phyloP scores from a whole-genome alignment of 2,113 vertebrate genomes.

The Natator depressus region DNA sequence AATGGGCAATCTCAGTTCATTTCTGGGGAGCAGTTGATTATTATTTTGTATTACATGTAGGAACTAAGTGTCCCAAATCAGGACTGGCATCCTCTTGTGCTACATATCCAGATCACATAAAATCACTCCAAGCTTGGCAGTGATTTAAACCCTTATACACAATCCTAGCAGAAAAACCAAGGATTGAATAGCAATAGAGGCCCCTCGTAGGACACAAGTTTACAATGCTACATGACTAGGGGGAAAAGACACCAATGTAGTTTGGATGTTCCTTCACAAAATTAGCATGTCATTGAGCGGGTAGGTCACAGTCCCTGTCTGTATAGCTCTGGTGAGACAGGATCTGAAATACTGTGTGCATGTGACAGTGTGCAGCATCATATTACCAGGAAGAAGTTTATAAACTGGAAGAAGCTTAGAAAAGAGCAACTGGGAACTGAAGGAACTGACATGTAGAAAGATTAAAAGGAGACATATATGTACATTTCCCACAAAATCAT shows the following conservation, averaged over 20 bases:
- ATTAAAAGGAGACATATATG: neutral
- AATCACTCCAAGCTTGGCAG: too few species aligned
- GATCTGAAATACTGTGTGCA: neutral
- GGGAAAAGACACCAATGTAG: accelerated
- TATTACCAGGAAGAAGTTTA: neutral
- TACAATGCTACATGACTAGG: accelerated
- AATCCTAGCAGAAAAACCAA: neutral
- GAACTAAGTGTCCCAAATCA: neutral
- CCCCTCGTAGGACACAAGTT: neutral
- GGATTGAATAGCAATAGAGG: accelerated
- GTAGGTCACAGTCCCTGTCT: accelerated
- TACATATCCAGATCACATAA: too few species aligned
- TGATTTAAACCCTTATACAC: neutral
- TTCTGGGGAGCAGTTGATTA: neutral
- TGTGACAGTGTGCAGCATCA: neutral
- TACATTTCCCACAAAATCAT: neutral
- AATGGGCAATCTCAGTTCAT: neutral
- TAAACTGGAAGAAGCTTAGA: neutral
- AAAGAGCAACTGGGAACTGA: neutral
- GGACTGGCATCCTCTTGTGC: too few species aligned
- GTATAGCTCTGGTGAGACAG: neutral
- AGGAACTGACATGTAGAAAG: neutral
- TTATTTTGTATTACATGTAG: neutral
- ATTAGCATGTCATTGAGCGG: accelerated
- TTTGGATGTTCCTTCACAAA: accelerated